Conservation (phyloP, 2,888 invertebrate species). For the Cosmopolites sordidus region DNA sequence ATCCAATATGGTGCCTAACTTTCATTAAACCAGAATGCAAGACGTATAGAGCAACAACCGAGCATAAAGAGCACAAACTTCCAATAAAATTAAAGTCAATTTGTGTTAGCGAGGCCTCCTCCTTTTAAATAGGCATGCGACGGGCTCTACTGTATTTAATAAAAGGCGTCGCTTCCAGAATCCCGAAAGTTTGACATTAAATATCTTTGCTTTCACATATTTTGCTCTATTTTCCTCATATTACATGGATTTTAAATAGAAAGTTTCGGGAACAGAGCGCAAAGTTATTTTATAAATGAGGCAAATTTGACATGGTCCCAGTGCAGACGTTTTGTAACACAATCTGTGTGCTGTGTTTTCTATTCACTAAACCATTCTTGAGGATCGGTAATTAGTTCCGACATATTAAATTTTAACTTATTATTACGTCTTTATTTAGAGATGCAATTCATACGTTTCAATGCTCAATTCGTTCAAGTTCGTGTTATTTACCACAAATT, state of each 20-base stretch:
- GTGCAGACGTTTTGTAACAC: too few relatives aligned
- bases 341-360: too few relatives aligned
- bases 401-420: too few relatives aligned
- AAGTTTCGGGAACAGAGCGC: neutral
- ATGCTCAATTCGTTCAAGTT: too few relatives aligned
- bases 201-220: slow-evolving; percentile 19
- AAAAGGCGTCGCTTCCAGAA: neutral
- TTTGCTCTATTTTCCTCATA: slow-evolving; percentile 17
- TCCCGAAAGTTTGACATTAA: slow-evolving; percentile 19
- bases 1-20: neutral
- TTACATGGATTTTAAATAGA: neutral
- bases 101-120: slow-evolving; percentile 5
- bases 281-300: neutral
- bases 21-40: neutral
- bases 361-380: too few relatives aligned
- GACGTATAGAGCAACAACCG: neutral
- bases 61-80: slow-evolving; percentile 2
- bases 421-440: too few relatives aligned
- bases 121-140: neutral
- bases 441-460: too few relatives aligned
- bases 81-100: slow-evolving; percentile 21
- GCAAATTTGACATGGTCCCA: neutral
- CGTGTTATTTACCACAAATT: too few relatives aligned
- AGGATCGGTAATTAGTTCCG: too few relatives aligned
- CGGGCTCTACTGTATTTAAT: neutral